Base-by-base conservation (phyloP, 2,797 vertebrate species). In the Darevskia nairensis region DNA sequence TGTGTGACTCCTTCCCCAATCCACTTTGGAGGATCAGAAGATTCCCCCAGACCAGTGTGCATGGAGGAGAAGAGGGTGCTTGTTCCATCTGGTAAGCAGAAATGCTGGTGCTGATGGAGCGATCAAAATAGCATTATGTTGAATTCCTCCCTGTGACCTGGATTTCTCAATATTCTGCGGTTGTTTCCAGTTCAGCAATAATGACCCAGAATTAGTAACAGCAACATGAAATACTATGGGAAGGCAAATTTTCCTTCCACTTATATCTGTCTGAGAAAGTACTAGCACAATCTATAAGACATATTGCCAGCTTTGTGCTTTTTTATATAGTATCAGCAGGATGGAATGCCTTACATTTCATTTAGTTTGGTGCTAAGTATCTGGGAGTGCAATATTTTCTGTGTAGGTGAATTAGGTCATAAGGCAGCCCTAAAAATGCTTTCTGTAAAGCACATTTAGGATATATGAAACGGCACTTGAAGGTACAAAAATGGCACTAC, bases 141-240 rank as follows among this genome's bases (percentile, higher is more conserved):
- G 50, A 55, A 55, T 55, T 55, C 13, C 50, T 55, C 50, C 50
- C 78, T 1, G 0, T 64, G 77, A 8, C 27, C 86, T 69, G 27
- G 35, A 80, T 84, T 84, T n/a, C 50, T 44, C 90, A 1, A 35
- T 89, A 0, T 83, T 59, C 25, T 0, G 0, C 0, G 79, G 4
- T 32, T 9, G 92, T 90, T 77, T 81, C n/a, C 83, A 6, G 80
- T 86, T 27, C 35, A 76, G 6, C 29, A 59, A 44, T 64, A 81
- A 89, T 32, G 59, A 80, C 7, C 6, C 89, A 7, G 8, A 84
- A 5, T 92, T 88, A 88, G 74, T 64, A 85, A 66, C 15, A 85
- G 55, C 32, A 74, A 29, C 41, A 44, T 72, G 6, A 71, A 85
- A 82, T 89, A 35, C 5, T 90, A 80, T 17, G 50, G 64, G 61